These are phyloP conservation scores for Ptilonorhynchus violaceus DNA, from an alignment of 2,113 vertebrate species.

Conservation along the genomic window DNA sequence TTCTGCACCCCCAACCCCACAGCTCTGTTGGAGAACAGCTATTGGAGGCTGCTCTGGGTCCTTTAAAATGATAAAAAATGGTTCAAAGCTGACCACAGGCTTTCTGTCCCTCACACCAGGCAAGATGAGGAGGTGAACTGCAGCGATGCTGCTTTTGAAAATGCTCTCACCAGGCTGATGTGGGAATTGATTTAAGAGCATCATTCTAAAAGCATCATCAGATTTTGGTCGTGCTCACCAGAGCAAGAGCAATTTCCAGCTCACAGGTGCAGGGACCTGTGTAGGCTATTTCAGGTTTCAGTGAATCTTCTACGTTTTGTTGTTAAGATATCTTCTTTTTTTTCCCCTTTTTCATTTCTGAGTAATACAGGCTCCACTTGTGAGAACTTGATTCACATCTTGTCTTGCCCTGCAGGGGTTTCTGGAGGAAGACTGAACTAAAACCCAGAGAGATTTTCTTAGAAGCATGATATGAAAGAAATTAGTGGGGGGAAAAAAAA, in stretches of 20 bases:
- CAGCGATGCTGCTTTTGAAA: background rate
- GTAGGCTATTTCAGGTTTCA: background rate
- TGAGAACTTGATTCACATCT: background rate
- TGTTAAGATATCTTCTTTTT: background rate
- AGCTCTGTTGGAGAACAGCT: background rate
- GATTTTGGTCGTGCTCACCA: background rate
- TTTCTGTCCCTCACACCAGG: background rate
- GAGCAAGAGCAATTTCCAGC: background rate
- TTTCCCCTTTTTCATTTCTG: background rate
- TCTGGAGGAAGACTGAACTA: background rate
- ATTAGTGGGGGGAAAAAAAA: background rate
- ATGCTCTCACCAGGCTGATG: too few species aligned
- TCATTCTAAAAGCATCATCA: background rate
- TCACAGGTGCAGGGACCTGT: background rate
- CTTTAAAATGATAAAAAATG: fast-evolving
- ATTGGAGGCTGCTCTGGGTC: fast-evolving
- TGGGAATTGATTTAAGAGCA: background rate
- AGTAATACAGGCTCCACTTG: background rate
- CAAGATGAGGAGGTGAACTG: background rate
- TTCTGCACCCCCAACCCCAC: background rate
- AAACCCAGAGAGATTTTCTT: background rate
- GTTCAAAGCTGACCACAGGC: background rate
- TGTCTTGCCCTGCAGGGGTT: background rate
- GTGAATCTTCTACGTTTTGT: background rate
- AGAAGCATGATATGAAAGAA: background rate